Evolutionary conservation across 2,888 invertebrate genomes (phyloP).

Genomic region (Himalopsyche japonica): DNA sequence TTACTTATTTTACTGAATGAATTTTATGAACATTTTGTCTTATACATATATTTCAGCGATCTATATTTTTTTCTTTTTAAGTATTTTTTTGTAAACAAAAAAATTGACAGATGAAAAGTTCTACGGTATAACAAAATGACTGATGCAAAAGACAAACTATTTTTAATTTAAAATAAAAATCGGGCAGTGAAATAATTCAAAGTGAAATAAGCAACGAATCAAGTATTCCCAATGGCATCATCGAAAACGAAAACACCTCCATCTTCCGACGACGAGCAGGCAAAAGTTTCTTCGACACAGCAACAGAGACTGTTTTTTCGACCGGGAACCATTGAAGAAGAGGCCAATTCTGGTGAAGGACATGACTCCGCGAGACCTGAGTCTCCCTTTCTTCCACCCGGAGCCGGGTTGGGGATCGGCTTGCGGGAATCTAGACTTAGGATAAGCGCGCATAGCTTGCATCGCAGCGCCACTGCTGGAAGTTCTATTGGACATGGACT

Average conservation of each 20-base stretch:
- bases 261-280: slow-evolving; percentile 5
- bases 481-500: slow-evolving; percentile 61
- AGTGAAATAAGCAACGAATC: not conserved
- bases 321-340: slow-evolving; percentile 53
- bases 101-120: not conserved
- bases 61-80: no score
- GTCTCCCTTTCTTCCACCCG: slow-evolving; percentile 51
- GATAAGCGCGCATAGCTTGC: slow-evolving; percentile 55
- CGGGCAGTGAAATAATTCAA: not conserved
- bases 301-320: slow-evolving; percentile 51
- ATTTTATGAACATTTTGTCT: no score
- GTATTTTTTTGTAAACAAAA: no score
- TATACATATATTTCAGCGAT: no score
- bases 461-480: slow-evolving; percentile 63
- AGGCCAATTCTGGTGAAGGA: slow-evolving; percentile 47
- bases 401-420: slow-evolving; percentile 8
- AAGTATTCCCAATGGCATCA: slow-evolving; percentile 1
- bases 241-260: slow-evolving; percentile 6
- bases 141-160: not conserved
- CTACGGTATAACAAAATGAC: not conserved
- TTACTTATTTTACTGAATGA: no score
- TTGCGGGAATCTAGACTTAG: slow-evolving; percentile 43
- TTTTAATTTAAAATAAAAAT: not conserved
- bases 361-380: slow-evolving; percentile 55
- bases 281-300: not conserved